These are phyloP conservation scores for Thryonomys swinderianus DNA, from an alignment of 2,113 vertebrate species.

Conservation along the genomic window DNA sequence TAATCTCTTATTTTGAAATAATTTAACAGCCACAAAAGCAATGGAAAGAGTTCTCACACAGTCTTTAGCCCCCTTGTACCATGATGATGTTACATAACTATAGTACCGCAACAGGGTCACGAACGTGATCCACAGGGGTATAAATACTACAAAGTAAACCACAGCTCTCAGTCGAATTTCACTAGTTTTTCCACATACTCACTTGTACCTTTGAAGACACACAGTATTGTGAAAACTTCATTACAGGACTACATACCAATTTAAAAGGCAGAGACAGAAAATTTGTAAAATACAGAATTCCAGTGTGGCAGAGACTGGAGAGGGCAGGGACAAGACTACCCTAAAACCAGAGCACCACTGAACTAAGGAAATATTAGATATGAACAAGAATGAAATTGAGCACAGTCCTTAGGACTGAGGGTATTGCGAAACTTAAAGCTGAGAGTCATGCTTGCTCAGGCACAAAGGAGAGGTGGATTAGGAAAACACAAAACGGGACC, in stretches of 20 bases:
- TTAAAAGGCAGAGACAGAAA: conserved; percentile 40
- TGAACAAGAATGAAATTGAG: not conserved
- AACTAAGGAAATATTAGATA: not conserved
- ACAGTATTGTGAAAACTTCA: not conserved
- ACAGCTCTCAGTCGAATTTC: not conserved
- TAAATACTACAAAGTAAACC: not conserved
- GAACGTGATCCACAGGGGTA: not conserved
- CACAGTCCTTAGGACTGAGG: not conserved
- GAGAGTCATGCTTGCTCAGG: not conserved
- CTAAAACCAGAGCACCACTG: not conserved
- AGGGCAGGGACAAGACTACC: not conserved
- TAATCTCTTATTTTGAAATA: conserved; percentile 23
- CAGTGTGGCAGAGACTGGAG: not conserved
- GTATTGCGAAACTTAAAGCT: not conserved
- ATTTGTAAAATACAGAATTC: not conserved
- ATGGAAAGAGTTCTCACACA: not conserved
- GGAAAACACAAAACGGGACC: not conserved
- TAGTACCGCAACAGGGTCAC: not conserved
- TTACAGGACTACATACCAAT: not conserved
- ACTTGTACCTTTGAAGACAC: not conserved
- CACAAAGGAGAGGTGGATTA: not conserved
- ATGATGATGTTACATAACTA: not conserved
- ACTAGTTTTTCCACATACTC: not conserved
- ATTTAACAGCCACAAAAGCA: not conserved
- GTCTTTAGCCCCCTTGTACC: not conserved